Evolutionary conservation across 2,888 invertebrate genomes (phyloP).

Genomic region (Tubulanus polymorphus): DNA sequence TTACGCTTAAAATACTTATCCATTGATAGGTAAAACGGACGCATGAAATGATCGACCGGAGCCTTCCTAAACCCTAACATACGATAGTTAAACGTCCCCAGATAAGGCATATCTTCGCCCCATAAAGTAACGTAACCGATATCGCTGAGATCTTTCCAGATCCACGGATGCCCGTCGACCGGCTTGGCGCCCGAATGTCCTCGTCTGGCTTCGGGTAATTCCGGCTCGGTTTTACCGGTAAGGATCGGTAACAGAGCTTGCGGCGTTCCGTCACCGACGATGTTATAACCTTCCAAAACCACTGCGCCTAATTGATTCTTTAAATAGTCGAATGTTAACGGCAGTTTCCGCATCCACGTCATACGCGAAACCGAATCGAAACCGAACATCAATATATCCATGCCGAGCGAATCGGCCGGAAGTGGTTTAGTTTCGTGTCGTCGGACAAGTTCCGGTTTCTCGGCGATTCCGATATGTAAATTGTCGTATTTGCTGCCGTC

Average conservation of each 20-base stretch:
- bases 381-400: conserved; percentile 79
- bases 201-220: conserved; percentile 77
- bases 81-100: conserved; percentile 84
- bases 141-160: conserved; percentile 73
- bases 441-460: conserved; percentile 17
- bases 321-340: conserved; percentile 41
- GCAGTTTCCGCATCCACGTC: conserved; percentile 55
- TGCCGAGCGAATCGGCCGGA: conserved; percentile 53
- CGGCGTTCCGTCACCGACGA: conserved; percentile 55
- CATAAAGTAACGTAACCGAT: conserved; percentile 66
- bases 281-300: conserved; percentile 64
- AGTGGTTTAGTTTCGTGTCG: conserved; percentile 2
- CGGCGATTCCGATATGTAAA: conserved; percentile 61
- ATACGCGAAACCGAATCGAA: conserved; percentile 84
- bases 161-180: conserved; percentile 77
- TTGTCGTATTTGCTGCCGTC: conserved; percentile 62
- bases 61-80: conserved; percentile 75
- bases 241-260: conserved; percentile 78
- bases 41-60: conserved; percentile 85
- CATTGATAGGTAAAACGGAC: conserved; percentile 60
- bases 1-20: background rate
- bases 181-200: conserved; percentile 62
- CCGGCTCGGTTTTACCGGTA: conserved; percentile 75
- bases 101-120: conserved; percentile 78
- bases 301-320: conserved; percentile 33